Evolutionary conservation across 2,797 vertebrate genomes (phyloP).

Genomic region (Amphiprion clarkii): DNA sequence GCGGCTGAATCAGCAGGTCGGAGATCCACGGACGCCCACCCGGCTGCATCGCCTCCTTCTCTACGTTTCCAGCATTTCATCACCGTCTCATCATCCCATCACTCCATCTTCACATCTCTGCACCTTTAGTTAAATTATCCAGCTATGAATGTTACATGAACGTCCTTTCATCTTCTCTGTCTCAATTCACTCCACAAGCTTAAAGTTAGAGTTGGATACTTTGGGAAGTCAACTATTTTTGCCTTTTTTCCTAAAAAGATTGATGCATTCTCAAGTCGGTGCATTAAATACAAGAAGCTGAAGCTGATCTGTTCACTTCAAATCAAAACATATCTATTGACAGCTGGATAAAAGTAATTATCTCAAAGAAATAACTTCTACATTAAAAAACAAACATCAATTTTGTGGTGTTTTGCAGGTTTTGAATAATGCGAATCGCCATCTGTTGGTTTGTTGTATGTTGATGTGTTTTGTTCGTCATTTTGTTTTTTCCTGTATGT

Average conservation of each 20-base stretch:
- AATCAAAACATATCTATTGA: too few relatives aligned
- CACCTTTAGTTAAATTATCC: conserved; percentile 5
- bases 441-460: too few relatives aligned
- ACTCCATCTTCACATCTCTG: neutral
- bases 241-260: neutral
- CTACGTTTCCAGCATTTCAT: conserved; percentile 41
- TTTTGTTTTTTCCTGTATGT: too few relatives aligned
- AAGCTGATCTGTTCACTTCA: neutral
- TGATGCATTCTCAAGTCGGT: too few relatives aligned
- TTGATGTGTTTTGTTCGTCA: too few relatives aligned
- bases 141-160: conserved; percentile 13
- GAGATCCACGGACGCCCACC: conserved; percentile 47
- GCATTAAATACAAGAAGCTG: neutral
- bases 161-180: conserved; percentile 3
- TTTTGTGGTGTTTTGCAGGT: too few relatives aligned
- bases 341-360: too few relatives aligned
- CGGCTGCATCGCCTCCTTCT: conserved; percentile 32
- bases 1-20: conserved; percentile 65
- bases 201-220: neutral
- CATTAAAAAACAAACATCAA: too few relatives aligned
- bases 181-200: neutral
- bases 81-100: conserved; percentile 42
- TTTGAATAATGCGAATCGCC: too few relatives aligned
- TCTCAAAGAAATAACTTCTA: too few relatives aligned
- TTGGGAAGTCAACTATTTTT: neutral